Conservation (phyloP, 2,113 vertebrate species). For the Carassius auratus region DNA sequence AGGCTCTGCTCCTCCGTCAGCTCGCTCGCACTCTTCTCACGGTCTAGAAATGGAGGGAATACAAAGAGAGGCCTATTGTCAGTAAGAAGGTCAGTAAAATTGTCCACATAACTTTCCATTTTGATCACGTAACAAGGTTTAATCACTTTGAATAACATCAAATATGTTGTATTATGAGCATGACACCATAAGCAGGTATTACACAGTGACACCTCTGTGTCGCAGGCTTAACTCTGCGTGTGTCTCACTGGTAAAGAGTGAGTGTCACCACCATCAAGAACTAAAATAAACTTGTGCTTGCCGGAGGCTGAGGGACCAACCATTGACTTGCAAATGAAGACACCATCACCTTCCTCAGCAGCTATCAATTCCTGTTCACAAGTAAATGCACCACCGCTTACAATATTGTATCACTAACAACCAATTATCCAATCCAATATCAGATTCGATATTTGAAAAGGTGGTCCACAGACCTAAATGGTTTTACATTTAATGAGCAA, state of each 20-base stretch:
- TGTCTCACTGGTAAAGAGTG: constrained; percentile 9
- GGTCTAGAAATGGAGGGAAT: constrained; percentile 71
- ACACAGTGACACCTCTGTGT: too few species aligned
- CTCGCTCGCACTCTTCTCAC: constrained; percentile 78
- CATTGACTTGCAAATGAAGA: constrained; percentile 53
- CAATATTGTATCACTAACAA: background rate
- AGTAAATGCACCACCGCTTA: background rate
- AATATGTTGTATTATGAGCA: background rate
- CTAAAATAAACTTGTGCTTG: constrained; percentile 36
- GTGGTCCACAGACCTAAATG: background rate
- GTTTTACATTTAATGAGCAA: background rate
- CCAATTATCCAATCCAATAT: background rate
- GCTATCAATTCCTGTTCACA: constrained; percentile 35
- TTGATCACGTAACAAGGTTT: background rate
- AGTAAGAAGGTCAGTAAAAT: background rate
- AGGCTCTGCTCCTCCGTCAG: constrained; percentile 80
- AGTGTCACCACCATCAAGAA: background rate
- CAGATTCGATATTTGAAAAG: background rate
- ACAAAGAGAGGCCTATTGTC: background rate
- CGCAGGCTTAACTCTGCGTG: background rate
- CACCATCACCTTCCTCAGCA: constrained; percentile 26
- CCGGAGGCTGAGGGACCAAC: constrained; percentile 46
- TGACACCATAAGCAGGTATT: background rate
- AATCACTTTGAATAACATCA: background rate
- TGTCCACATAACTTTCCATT: background rate